Conservation (phyloP, 2,113 vertebrate species). For the Panthera uncia region DNA sequence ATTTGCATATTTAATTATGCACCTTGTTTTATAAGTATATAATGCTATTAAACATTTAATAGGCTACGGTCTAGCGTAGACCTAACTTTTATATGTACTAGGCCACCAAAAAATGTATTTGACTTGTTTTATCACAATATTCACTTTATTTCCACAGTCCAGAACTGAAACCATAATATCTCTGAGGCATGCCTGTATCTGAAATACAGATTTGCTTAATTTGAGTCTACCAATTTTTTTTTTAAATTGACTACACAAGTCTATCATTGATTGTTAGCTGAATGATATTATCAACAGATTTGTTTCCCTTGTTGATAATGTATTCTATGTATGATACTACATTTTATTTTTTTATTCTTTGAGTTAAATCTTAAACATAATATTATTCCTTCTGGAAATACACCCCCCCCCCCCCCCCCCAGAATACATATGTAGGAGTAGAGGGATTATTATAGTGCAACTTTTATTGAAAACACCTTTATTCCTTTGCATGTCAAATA, state of each 20-base stretch:
- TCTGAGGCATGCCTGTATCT: background rate
- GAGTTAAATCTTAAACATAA: background rate
- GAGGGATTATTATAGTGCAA: background rate
- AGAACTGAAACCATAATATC: background rate
- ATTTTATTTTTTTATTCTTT: background rate
- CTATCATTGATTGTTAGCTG: background rate
- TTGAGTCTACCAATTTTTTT: background rate
- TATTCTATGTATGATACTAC: background rate
- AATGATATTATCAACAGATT: background rate
- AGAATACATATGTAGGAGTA: background rate
- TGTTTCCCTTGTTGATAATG: background rate
- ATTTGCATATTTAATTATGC: background rate
- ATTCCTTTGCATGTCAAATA: background rate
- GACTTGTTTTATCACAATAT: background rate
- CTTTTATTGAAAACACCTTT: background rate
- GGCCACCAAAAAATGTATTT: background rate
- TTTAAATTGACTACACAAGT: background rate
- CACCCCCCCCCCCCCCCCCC: accelerated
- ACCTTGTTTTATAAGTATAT: background rate
- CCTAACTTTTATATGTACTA: background rate
- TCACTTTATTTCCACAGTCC: background rate
- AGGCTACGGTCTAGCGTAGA: background rate
- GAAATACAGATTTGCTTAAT: background rate
- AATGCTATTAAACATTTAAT: background rate
- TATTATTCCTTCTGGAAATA: background rate